Conservation (phyloP, 1,140 invertebrate species). For the Ctenoplectra terminalis region DNA sequence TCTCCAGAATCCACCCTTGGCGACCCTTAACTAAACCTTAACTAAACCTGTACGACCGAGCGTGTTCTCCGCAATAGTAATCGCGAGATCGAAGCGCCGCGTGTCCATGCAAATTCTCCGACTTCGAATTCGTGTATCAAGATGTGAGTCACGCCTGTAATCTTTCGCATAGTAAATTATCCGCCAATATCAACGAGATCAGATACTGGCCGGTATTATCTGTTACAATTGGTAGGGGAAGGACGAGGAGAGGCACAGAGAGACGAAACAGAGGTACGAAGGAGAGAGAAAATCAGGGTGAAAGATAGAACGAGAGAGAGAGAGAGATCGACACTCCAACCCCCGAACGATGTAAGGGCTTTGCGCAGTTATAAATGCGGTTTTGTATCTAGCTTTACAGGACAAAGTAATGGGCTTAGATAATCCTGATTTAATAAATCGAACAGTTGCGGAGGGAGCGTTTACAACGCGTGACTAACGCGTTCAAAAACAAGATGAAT, state of each 20-base stretch:
- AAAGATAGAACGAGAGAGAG: too few species aligned
- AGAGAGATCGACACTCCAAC: constrained; percentile 41
- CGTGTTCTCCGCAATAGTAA: constrained; percentile 1
- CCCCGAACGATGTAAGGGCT: constrained; percentile 58
- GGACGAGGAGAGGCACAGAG: not conserved
- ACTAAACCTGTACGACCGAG: too few species aligned
- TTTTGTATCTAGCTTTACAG: constrained; percentile 80
- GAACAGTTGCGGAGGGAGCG: constrained; percentile 80
- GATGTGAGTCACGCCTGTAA: constrained; percentile 64
- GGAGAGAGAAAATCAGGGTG: not conserved
- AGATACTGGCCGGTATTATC: constrained; percentile 68
- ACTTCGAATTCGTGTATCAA: constrained; percentile 24
- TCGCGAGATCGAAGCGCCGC: constrained; percentile 13
- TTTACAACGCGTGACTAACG: constrained; percentile 82
- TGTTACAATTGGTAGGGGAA: constrained; percentile 45
- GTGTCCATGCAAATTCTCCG: constrained; percentile 40
- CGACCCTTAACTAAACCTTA: not conserved
- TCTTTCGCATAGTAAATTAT: constrained; percentile 72
- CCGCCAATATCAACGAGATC: constrained; percentile 71
- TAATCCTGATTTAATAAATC: constrained; percentile 84
- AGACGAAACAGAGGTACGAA: not conserved
- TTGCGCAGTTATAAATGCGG: constrained; percentile 79
- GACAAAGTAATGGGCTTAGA: constrained; percentile 81
- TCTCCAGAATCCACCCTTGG: too few species aligned
- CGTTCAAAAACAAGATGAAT: constrained; percentile 74